Conservation (phyloP, 2,797 vertebrate species). For the Hydrolagus colliei region DNA sequence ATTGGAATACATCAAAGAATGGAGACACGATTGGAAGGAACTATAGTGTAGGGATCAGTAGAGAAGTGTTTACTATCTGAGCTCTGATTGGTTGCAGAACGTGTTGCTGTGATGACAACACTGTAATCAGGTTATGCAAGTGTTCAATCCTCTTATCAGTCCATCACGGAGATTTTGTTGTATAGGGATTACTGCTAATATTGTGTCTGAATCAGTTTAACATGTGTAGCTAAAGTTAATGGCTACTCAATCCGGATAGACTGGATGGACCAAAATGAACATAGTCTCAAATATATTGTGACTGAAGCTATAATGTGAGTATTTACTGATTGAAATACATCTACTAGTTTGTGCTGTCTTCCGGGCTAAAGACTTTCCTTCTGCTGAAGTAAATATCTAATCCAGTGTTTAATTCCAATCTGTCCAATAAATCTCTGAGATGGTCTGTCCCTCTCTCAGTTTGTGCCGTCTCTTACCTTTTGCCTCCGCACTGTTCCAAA, state of each 20-base stretch:
- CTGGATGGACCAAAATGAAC: not conserved
- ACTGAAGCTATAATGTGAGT: slow-evolving; percentile 1
- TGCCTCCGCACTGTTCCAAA: not conserved
- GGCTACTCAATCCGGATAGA: not conserved
- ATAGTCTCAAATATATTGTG: not conserved
- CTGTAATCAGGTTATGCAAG: not conserved
- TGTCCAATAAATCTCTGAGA: not conserved
- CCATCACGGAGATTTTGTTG: slow-evolving; percentile 1
- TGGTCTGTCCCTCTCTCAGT: not conserved
- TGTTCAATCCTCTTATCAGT: not conserved
- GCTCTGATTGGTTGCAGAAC: not conserved
- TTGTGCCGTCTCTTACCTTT: not conserved
- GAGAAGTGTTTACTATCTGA: not conserved
- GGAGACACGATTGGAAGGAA: not conserved
- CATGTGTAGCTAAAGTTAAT: not conserved
- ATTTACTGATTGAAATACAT: not conserved
- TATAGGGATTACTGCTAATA: not conserved
- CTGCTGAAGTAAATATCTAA: not conserved
- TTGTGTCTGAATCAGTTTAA: not conserved
- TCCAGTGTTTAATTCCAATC: not conserved
- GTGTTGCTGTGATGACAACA: slow-evolving; percentile 9
- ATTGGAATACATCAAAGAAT: no score
- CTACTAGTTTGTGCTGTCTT: not conserved
- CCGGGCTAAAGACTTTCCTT: not conserved
- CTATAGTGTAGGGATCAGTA: not conserved